Conservation (phyloP, 2,888 invertebrate genomes). For the Chorisops tibialis region DNA sequence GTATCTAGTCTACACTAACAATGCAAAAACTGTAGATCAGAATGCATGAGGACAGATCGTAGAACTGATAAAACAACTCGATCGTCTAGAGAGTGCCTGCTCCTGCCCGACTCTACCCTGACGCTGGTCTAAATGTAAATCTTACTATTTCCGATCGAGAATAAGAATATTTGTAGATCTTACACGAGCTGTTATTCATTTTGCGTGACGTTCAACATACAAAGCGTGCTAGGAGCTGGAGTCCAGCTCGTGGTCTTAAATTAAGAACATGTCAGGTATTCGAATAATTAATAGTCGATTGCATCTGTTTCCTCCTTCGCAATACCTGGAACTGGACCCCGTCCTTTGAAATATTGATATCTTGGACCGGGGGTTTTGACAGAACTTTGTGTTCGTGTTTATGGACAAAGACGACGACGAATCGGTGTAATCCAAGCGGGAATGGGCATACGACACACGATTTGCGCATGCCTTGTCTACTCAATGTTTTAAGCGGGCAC, state of each 20-base stretch:
- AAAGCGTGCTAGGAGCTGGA: slow-evolving; percentile 21
- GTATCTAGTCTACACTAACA: no score
- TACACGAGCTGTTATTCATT: slow-evolving; percentile 10
- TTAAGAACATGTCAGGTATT: slow-evolving; percentile 13
- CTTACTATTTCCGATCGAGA: no score
- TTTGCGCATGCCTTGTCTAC: slow-evolving; percentile 15
- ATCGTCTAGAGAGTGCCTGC: no score
- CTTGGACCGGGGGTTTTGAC: slow-evolving; percentile 2
- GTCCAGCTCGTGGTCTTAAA: slow-evolving; percentile 4
- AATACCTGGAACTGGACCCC: slow-evolving; percentile 6
- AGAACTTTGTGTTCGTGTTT: slow-evolving; percentile 18
- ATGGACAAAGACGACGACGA: slow-evolving; percentile 2
- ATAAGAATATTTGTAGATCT: no score
- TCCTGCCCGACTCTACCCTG: no score
- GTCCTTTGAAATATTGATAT: slow-evolving; percentile 9
- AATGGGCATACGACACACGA: slow-evolving; percentile 16
- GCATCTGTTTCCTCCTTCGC: slow-evolving; percentile 21
- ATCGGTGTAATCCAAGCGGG: background rate
- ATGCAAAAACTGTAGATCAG: no score
- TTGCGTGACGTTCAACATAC: slow-evolving; percentile 14
- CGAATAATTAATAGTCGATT: slow-evolving; percentile 24
- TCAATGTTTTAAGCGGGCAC: background rate
- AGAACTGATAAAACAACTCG: no score
- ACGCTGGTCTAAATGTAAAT: no score
- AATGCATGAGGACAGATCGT: no score